A percentile compares a stretch with the other conserved stretches of the same genome.
These are phyloP conservation scores for Drosophila melanosoma DNA, from an alignment of 2,888 invertebrate genomes.

Conservation along the genomic window DNA sequence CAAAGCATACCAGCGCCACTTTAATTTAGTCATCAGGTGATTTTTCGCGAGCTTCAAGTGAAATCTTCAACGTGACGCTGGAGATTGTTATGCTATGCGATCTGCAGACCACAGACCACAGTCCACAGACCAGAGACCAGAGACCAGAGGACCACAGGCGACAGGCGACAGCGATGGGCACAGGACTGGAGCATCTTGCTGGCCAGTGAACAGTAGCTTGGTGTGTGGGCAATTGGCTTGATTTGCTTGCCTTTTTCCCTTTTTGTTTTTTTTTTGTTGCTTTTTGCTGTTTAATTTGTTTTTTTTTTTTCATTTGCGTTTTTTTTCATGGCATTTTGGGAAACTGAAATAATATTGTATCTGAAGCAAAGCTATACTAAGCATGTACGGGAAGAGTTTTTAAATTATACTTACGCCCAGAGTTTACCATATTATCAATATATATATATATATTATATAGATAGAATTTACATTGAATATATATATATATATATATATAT, in stretches of 20 bases:
- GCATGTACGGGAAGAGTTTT: neutral
- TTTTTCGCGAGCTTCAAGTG: slow-evolving; percentile 83
- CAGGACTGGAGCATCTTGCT: slow-evolving; percentile 33
- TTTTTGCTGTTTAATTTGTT: slow-evolving; percentile 18
- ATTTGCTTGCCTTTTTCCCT: slow-evolving; percentile 45
- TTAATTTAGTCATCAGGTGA: slow-evolving; percentile 84
- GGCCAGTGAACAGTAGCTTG: slow-evolving; percentile 58
- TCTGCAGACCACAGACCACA: slow-evolving; percentile 34
- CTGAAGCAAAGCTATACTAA: neutral
- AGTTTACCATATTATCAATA: neutral
- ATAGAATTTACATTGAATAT: too few relatives aligned
- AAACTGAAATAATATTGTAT: slow-evolving; percentile 11
- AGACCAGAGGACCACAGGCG: slow-evolving; percentile 7
- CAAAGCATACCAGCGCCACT: slow-evolving; percentile 81
- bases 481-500: too few relatives aligned
- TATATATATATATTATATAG: neutral
- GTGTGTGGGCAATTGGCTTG: slow-evolving; percentile 77
- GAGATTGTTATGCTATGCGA: slow-evolving; percentile 80
- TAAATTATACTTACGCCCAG: neutral
- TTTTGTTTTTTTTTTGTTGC: neutral
- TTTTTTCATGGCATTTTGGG: slow-evolving; percentile 19
- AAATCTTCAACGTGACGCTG: slow-evolving; percentile 83
- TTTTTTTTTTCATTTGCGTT: slow-evolving; percentile 1
- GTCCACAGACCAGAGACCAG: neutral
- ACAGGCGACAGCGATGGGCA: slow-evolving; percentile 13